These are phyloP conservation scores for Sciurus niger DNA, from an alignment of 2,113 vertebrate genomes.

Conservation along the genomic window DNA sequence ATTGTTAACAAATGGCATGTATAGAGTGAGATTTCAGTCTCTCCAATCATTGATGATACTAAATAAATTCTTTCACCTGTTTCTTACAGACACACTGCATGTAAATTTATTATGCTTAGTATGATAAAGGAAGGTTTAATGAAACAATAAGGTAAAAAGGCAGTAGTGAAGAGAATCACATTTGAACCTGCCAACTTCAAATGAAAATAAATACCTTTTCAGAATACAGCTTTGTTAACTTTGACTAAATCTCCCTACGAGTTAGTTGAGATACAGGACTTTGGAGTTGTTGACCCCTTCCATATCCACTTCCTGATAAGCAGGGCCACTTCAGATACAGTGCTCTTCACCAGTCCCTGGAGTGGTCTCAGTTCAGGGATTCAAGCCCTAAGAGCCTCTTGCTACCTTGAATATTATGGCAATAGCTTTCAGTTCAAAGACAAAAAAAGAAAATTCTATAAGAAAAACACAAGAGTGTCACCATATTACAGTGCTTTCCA, in stretches of 20 bases:
- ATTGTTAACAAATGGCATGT: background rate
- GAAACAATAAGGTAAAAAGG: background rate
- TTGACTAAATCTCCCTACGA: background rate
- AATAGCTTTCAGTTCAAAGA: background rate
- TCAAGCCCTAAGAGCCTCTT: background rate
- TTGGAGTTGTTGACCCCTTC: background rate
- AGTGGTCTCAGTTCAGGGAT: background rate
- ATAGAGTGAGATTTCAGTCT: background rate
- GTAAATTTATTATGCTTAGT: background rate
- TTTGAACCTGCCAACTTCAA: background rate
- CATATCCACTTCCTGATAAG: background rate
- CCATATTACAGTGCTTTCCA: background rate
- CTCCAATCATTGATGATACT: background rate
- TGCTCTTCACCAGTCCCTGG: background rate
- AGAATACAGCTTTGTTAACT: no score
- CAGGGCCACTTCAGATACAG: background rate
- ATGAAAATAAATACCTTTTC: background rate
- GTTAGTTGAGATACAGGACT: background rate
- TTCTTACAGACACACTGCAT: background rate
- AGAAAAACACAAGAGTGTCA: slow-evolving; percentile 13
- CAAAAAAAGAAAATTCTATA: background rate
- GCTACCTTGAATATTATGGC: background rate
- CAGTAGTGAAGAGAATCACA: background rate
- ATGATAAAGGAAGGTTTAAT: no score
- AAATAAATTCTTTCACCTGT: background rate